Conservation (phyloP, 2,797 vertebrate genomes). For the Limnodromus scolopaceus region DNA sequence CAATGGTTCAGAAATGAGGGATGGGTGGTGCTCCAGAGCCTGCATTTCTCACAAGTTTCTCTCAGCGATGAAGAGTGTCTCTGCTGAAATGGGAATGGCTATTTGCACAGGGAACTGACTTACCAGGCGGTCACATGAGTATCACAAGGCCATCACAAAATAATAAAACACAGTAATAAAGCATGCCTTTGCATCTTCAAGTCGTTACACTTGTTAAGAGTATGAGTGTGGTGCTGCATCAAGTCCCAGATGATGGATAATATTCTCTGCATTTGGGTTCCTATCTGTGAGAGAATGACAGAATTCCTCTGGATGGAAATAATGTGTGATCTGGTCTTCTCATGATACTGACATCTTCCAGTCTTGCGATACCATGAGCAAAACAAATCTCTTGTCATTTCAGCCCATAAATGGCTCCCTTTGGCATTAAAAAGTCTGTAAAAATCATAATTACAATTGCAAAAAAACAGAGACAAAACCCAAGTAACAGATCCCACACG, state of each 20-base stretch:
- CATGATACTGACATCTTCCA: constrained; percentile 13
- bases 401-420: constrained; percentile 22
- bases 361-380: background rate
- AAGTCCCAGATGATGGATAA: fast-evolving
- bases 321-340: constrained; percentile 16
- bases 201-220: background rate
- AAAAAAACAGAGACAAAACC: constrained; percentile 42
- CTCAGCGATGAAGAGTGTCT: background rate
- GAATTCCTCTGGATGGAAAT: constrained; percentile 18
- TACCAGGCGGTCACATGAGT: background rate
- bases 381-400: constrained; percentile 37
- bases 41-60: background rate
- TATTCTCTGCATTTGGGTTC: background rate
- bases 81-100: background rate
- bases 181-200: background rate
- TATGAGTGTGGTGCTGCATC: background rate
- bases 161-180: background rate
- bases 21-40: background rate
- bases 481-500: constrained; percentile 49
- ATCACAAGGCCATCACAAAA: background rate
- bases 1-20: background rate
- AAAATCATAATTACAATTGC: constrained; percentile 60
- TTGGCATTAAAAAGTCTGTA: constrained; percentile 53
- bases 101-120: background rate
- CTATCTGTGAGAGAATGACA: background rate